These are phyloP conservation scores for Melanocharis versteri DNA, from an alignment of 2,113 vertebrate genomes.

Conservation along the genomic window DNA sequence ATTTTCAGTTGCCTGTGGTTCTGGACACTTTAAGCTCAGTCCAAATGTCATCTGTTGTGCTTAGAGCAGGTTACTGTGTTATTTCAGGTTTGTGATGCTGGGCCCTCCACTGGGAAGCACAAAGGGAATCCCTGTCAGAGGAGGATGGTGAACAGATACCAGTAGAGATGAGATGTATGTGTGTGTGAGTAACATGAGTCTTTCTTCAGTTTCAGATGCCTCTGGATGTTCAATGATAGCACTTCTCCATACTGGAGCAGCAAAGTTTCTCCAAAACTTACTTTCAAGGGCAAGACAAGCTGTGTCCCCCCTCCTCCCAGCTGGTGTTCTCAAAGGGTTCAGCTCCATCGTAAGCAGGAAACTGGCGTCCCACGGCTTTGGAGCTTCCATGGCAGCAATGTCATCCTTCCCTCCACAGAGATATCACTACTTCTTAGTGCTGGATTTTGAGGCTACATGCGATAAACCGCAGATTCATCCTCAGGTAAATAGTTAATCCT, in stretches of 20 bases:
- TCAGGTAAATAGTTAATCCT: conserved; percentile 75
- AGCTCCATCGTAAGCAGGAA: conserved; percentile 78
- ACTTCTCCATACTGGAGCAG: conserved; percentile 76
- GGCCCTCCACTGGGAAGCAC: not conserved
- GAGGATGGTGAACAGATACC: not conserved
- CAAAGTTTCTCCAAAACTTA: conserved; percentile 74
- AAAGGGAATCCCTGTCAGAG: not conserved
- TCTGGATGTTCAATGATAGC: conserved; percentile 82
- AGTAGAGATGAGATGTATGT: not conserved
- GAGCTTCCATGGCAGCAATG: conserved; percentile 83
- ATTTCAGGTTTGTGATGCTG: not conserved
- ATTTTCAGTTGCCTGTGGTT: not conserved
- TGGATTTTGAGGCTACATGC: conserved; percentile 86
- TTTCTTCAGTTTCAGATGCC: conserved; percentile 80
- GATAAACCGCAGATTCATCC: conserved; percentile 84
- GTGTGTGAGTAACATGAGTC: conserved; percentile 57
- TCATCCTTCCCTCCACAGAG: conserved; percentile 83
- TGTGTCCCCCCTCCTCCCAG: conserved; percentile 45
- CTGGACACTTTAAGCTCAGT: not conserved
- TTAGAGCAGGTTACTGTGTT: not conserved
- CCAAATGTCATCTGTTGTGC: not conserved
- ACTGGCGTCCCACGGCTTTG: conserved; percentile 82
- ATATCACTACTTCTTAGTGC: conserved; percentile 87
- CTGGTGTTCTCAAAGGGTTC: conserved; percentile 73
- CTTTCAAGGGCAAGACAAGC: conserved; percentile 75